Evolutionary conservation across 2,888 invertebrate species (phyloP).

Genomic region (Litoditis marina): DNA sequence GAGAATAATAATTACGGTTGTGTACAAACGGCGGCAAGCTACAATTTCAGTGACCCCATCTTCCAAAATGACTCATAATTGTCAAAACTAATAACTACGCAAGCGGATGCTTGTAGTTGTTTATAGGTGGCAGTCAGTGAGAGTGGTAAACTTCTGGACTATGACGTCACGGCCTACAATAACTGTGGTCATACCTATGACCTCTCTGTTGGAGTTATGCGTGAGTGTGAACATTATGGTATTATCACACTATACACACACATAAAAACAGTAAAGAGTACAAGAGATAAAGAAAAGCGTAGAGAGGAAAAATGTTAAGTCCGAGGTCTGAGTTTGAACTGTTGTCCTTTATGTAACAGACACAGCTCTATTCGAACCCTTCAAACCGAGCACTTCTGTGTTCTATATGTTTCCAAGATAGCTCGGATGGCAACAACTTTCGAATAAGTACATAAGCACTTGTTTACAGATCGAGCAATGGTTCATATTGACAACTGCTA

Average conservation of each 20-base stretch:
- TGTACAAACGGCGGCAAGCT: no score
- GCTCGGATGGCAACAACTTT: background rate
- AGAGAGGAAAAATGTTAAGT: no score
- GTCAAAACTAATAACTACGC: background rate
- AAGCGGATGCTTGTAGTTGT: background rate
- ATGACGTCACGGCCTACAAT: conserved; percentile 74
- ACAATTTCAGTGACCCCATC: no score
- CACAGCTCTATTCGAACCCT: no score
- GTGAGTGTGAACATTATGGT: conserved; percentile 27
- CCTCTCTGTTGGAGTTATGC: conserved; percentile 69
- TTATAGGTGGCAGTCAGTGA: conserved; percentile 68
- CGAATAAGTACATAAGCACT: background rate
- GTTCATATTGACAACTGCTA: conserved; percentile 82
- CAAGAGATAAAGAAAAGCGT: no score
- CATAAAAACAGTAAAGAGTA: background rate
- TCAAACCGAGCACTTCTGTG: no score
- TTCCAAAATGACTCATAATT: no score
- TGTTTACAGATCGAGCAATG: conserved; percentile 77
- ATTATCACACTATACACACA: background rate
- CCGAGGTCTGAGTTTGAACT: no score
- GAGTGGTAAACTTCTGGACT: conserved; percentile 75
- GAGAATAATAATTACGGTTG: no score
- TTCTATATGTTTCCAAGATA: no score
- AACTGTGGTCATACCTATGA: conserved; percentile 83
- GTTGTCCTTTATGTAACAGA: no score